phyloP scores from a whole-genome alignment of 2,797 vertebrate species.

The Chanos chanos region DNA sequence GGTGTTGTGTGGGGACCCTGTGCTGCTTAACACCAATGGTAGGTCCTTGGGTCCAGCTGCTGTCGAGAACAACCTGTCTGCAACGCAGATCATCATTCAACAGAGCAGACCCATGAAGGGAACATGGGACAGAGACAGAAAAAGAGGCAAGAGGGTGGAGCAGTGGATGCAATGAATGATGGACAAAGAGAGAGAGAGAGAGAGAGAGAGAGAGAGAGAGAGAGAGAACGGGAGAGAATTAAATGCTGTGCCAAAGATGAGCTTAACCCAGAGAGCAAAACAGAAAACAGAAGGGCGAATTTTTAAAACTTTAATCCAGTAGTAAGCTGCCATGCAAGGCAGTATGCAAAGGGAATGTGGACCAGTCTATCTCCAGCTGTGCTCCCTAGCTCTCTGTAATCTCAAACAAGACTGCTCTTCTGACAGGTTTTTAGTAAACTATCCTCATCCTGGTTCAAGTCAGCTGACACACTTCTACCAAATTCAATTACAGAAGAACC shows the following conservation, averaged over 20 bases:
- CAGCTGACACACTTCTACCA: too few relatives aligned
- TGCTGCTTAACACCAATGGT: constrained; percentile 1
- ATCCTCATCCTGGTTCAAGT: too few relatives aligned
- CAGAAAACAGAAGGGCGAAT: constrained; percentile 39
- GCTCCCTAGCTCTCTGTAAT: not conserved
- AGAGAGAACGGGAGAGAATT: constrained; percentile 36
- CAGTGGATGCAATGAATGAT: not conserved
- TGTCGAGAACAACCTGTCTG: too few relatives aligned
- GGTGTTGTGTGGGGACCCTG: not conserved
- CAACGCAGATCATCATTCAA: too few relatives aligned
- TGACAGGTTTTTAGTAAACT: too few relatives aligned
- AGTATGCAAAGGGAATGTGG: constrained; percentile 1
- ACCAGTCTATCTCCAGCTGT: not conserved
- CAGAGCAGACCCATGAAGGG: too few relatives aligned
- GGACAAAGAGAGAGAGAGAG: constrained; percentile 12
- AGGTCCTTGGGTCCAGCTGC: not conserved
- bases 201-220: constrained; percentile 8
- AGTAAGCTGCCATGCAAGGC: constrained; percentile 19
- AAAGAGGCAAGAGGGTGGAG: constrained; percentile 1
- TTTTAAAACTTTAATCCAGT: constrained; percentile 35
- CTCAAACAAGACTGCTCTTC: too few relatives aligned
- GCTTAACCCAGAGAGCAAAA: constrained; percentile 43
- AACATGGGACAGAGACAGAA: too few relatives aligned
- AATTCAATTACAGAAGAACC: too few relatives aligned
- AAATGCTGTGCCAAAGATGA: constrained; percentile 42